Evolutionary conservation across 1,140 invertebrate genomes (phyloP), one percentile per base, ranked within the genome.

Genomic region (Grapholita molesta): DNA sequence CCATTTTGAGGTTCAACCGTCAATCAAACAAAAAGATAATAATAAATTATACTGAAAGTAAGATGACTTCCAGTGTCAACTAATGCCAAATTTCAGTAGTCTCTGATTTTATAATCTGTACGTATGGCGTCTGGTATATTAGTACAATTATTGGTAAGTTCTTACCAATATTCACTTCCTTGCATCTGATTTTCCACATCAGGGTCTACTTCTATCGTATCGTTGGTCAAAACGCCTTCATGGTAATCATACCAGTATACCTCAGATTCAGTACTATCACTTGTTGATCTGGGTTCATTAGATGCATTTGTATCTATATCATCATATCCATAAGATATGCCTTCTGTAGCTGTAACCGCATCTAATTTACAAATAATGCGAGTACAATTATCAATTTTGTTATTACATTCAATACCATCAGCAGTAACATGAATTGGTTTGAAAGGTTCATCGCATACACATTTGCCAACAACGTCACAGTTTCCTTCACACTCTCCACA

Each of bases 401-500:
- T 18, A 21, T 48, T 48, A 48, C 42, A 48, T 48, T 48, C 18
- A 8, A 21, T 7, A 9, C 42, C 18, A 9, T 48, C 9, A 3
- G 18, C 18, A 9, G 18, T 48, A 48, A 48, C 18, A 21, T 2
- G 42, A 21, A 18, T 48, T n/a, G 66, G 66, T 55, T 71, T 73
- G 42, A 74, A 84, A 15, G 68, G 71, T 11, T 30, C 15, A 64
- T 70, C 25, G 57, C 77, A 79, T 23, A 33, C 66, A 64, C 91
- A 92, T 4, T 65, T 30, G 23, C 83, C 68, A 1, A 83, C 83
- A 2, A 21, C 53, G 7, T 25, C 42, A 67, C 90, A 92, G 6
- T 33, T 53, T 11, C 83, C 80, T 35, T 80, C 73, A 6, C 70
- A 72, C 52, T 85, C 84, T 21, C 15, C 52, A 18, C 69, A 65